Evolutionary conservation across 2,888 invertebrate genomes (phyloP).

Genomic region (Odontomyia ornata): DNA sequence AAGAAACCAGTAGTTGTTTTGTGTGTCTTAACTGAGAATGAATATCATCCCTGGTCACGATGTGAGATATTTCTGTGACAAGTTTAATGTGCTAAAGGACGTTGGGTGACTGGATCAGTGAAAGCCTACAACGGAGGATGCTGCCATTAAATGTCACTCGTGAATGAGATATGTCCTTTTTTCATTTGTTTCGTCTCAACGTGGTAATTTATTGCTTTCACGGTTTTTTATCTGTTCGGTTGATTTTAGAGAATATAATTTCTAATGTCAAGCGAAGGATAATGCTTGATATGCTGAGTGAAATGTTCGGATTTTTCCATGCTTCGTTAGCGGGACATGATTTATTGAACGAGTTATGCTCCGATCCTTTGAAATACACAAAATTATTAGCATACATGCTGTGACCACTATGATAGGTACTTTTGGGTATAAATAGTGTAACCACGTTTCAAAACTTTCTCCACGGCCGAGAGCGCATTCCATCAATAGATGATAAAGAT

Average conservation of each 20-base stretch:
- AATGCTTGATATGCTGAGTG: too few species aligned
- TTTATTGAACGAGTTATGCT: too few species aligned
- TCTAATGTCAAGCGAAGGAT: not conserved
- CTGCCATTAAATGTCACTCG: constrained; percentile 49
- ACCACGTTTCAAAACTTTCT: too few species aligned
- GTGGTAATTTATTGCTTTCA: constrained; percentile 48
- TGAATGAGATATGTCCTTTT: constrained; percentile 51
- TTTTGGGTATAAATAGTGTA: too few species aligned
- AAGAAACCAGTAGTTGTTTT: not conserved
- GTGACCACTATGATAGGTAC: too few species aligned
- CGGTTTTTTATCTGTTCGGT: constrained; percentile 23
- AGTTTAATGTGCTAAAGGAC: constrained; percentile 49
- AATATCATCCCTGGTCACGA: constrained; percentile 41
- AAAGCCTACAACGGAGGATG: constrained; percentile 45
- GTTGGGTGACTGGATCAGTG: constrained; percentile 41
- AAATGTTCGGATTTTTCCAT: too few species aligned
- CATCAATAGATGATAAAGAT: not conserved
- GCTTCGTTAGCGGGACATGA: too few species aligned
- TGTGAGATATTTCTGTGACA: constrained; percentile 46
- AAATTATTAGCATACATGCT: too few species aligned
- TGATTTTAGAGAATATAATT: not conserved
- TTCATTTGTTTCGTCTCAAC: constrained; percentile 44
- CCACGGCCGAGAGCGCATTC: not conserved
- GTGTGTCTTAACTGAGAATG: constrained; percentile 5
- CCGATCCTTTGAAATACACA: too few species aligned